Conservation (phyloP, 2,888 invertebrate species). For the Diarsia rubi region DNA sequence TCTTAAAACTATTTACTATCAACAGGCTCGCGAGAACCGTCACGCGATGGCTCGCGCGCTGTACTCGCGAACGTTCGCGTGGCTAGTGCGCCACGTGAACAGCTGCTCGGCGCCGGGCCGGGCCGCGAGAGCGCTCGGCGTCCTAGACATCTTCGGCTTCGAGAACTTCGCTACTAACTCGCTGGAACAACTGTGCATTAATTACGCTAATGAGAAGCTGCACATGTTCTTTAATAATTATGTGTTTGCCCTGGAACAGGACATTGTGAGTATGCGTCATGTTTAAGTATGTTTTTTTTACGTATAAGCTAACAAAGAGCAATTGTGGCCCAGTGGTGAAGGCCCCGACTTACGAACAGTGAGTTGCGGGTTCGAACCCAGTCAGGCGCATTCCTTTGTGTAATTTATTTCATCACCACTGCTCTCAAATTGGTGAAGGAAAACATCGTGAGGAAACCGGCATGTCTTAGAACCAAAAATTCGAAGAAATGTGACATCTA, state of each 20-base stretch:
- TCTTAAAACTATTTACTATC: background rate
- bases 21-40: constrained; percentile 96
- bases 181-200: constrained; percentile 97
- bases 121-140: constrained; percentile 95
- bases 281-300: no score
- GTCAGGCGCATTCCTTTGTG: no score
- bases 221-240: constrained; percentile 99
- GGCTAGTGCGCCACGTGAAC: constrained; percentile 98
- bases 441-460: no score
- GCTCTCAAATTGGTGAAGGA: no score
- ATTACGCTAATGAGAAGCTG: constrained; percentile 98
- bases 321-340: no score
- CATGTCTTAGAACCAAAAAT: no score
- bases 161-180: constrained; percentile 98
- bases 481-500: no score
- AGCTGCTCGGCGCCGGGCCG: constrained; percentile 97
- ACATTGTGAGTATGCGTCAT: constrained; percentile 93
- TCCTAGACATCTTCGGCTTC: constrained; percentile 98
- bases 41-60: constrained; percentile 98
- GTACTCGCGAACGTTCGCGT: constrained; percentile 97
- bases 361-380: no score
- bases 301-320: no score
- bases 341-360: no score
- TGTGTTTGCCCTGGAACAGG: constrained; percentile 98
- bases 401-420: no score